A percentile compares a stretch with the other conserved stretches of the same genome.
Evolutionary conservation across 1,140 invertebrate genomes (phyloP).

Genomic region (Dendrolimus kikuchii): DNA sequence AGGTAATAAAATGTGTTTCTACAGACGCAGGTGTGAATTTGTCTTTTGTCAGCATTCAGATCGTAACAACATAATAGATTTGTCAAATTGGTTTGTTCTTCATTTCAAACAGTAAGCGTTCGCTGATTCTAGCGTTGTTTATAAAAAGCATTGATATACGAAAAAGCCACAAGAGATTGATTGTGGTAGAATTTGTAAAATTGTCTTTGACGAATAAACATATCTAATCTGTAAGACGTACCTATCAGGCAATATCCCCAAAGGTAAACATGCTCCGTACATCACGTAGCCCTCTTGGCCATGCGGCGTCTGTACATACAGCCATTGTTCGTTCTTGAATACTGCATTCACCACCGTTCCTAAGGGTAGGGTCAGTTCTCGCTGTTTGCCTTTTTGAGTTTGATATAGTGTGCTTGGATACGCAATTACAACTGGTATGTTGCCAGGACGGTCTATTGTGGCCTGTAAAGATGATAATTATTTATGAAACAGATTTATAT

Average conservation of each 20-base stretch:
- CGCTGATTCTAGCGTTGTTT: too few species aligned
- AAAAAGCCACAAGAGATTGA: too few species aligned
- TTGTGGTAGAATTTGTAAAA: too few species aligned
- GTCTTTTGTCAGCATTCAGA: too few species aligned
- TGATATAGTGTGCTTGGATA: slow-evolving; percentile 83
- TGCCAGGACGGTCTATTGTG: slow-evolving; percentile 81
- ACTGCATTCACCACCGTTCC: slow-evolving; percentile 89
- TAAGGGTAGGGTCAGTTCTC: slow-evolving; percentile 80
- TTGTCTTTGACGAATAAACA: too few species aligned
- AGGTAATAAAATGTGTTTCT: too few species aligned
- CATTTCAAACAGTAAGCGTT: too few species aligned
- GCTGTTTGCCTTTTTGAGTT: slow-evolving; percentile 79
- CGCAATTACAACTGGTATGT: slow-evolving; percentile 86
- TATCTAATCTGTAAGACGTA: slow-evolving; percentile 12
- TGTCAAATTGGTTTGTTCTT: too few species aligned
- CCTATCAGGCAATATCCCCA: slow-evolving; percentile 77
- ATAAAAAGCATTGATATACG: too few species aligned
- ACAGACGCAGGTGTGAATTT: too few species aligned
- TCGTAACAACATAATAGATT: too few species aligned
- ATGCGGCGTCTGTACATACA: slow-evolving; percentile 87
- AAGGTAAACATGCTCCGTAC: slow-evolving; percentile 81
- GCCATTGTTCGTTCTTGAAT: slow-evolving; percentile 87
- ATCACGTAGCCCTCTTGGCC: slow-evolving; percentile 85
- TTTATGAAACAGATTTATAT: not conserved
- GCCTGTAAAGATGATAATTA: slow-evolving; percentile 68